Evolutionary conservation across 2,888 invertebrate genomes (phyloP).

Genomic region (Nemotelus nigrinus): DNA sequence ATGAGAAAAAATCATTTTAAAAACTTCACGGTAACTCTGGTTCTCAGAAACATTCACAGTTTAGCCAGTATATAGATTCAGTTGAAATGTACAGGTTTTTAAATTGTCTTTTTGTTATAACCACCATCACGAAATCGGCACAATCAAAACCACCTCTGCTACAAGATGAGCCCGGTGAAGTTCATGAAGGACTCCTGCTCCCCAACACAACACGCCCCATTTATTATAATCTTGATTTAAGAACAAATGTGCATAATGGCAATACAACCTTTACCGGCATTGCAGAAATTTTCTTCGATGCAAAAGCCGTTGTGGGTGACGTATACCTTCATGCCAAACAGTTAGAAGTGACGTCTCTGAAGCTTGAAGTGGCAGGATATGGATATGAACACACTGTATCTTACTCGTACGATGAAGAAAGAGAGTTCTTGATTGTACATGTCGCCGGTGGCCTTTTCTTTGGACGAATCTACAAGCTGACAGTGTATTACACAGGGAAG

Average conservation of each 20-base stretch:
- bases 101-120: no score
- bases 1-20: no score
- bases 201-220: slow-evolving; percentile 66
- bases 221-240: slow-evolving; percentile 68
- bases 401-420: slow-evolving; percentile 22
- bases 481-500: slow-evolving; percentile 67
- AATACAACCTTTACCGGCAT: slow-evolving; percentile 62
- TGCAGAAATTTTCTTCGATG: slow-evolving; percentile 65
- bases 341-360: slow-evolving; percentile 63
- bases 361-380: neutral
- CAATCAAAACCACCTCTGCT: no score
- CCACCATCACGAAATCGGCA: no score
- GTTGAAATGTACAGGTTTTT: no score
- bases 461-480: slow-evolving; percentile 62
- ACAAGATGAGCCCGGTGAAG: no score
- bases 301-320: slow-evolving; percentile 65
- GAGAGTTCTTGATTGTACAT: slow-evolving; percentile 42
- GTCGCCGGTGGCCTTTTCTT: slow-evolving; percentile 3
- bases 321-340: slow-evolving; percentile 69
- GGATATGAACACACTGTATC: neutral
- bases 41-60: no score
- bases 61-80: no score
- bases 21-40: no score
- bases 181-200: slow-evolving; percentile 57
- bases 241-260: slow-evolving; percentile 64